Base-by-base conservation (phyloP, 2,888 invertebrate species). In the Galerucella calmariensis region DNA sequence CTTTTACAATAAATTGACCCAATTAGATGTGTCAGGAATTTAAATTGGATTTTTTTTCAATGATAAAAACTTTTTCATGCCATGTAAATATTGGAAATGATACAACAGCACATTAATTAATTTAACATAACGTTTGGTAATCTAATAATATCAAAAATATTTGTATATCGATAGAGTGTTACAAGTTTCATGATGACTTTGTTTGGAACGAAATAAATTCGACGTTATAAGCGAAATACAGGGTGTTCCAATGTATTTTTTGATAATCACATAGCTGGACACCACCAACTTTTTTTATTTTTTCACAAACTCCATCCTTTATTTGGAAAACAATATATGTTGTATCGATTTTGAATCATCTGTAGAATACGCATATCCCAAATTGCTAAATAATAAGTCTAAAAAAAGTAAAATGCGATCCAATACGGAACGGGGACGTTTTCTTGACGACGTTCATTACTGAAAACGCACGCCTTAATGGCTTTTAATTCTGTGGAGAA, bases 341-440 rank as follows among this genome's bases (percentile, higher is more conserved):
- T 41, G 44, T 62, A 62, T 62, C 44, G 41, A 62, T 62, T 41
- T 41, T 41, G 10, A 14, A 62, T 62, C 16, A 62, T 14, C 35
- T 41, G 9, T n/a, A 41, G 62, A 2, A n/a, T 35, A 62, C n/a
- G 9, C 27, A 62, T 62, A 16, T 41, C n/a, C 41, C 16, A 62
- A 35, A 62, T 62, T 41, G 41, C 62, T 62, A 62, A 62, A 62
- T 62, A 62, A 62, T 62, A 59, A 62, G 62, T 35, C 62, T 35
- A 2, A 62, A 27, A 44, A 62, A 14, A 35, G 16, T 41, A 41
- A 41, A 62, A 62, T 44, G 14, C 16, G 44, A 62, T 14, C 14
- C 12, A 27, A 59, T 59, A 59, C 59, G 24, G 12, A 16, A 20
- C 27, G 16, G 35, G 10, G 9, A 16, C 41, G n/a, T 62, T 62